Evolutionary conservation across 2,888 invertebrate species (phyloP).

Genomic region (Periphyllus acericola): DNA sequence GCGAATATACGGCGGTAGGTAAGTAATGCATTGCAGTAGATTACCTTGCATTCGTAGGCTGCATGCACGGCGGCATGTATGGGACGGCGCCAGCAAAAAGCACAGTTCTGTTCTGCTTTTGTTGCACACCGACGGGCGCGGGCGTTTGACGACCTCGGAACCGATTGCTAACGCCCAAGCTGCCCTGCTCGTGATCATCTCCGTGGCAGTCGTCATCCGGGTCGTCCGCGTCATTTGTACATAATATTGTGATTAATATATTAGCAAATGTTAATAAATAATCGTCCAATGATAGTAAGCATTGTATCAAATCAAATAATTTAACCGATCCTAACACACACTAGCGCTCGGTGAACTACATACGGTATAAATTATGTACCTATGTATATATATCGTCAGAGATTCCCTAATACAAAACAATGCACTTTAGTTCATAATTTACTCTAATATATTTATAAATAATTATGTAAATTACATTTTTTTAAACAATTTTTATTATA

Average conservation of each 20-base stretch:
- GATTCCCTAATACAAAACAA: too few species aligned
- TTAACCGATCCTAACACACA: neutral
- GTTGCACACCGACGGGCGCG: neutral
- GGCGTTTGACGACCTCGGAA: neutral
- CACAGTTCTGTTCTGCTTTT: constrained; percentile 9
- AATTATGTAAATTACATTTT: too few species aligned
- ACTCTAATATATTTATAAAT: too few species aligned
- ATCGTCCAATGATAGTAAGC: too few species aligned
- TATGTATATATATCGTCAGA: too few species aligned
- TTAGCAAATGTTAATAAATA: too few species aligned
- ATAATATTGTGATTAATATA: too few species aligned
- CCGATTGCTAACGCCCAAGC: neutral
- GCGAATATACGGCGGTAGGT: too few species aligned
- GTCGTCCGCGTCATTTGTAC: neutral
- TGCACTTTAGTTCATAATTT: too few species aligned
- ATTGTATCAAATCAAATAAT: too few species aligned
- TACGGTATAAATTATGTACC: neutral
- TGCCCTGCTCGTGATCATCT: neutral
- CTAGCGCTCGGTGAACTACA: neutral
- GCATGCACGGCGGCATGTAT: constrained; percentile 31
- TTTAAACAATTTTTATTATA: too few species aligned
- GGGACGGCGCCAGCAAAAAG: constrained; percentile 22
- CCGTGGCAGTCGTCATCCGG: neutral
- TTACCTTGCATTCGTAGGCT: constrained; percentile 41
- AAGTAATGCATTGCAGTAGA: too few species aligned